These are phyloP conservation scores for Diarsia dahlii DNA, from an alignment of 2,888 invertebrate species.

Conservation along the genomic window DNA sequence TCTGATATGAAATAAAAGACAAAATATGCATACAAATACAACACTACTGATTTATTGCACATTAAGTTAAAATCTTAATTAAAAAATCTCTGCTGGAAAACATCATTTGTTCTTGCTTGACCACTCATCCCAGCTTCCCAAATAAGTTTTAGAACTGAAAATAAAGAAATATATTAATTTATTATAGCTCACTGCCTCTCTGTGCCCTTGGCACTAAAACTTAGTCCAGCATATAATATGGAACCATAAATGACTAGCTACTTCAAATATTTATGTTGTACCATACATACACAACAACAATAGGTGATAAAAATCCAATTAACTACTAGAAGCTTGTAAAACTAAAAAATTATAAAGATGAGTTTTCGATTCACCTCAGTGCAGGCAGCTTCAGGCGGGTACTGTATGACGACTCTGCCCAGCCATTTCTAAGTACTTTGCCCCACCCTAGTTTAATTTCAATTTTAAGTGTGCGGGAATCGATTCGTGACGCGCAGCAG, in stretches of 20 bases:
- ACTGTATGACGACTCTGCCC: background rate
- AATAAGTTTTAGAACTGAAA: constrained; percentile 87
- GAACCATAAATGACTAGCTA: no score
- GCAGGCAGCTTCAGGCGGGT: background rate
- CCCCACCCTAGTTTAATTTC: no score
- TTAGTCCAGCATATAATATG: background rate
- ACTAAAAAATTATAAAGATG: no score
- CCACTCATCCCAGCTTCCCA: constrained; percentile 89
- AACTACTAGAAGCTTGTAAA: no score
- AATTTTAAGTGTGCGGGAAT: background rate
- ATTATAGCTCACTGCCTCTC: background rate
- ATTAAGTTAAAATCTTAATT: constrained; percentile 26
- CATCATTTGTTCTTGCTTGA: constrained; percentile 74
- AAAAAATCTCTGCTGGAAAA: constrained; percentile 1
- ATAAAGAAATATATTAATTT: constrained; percentile 55
- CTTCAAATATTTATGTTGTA: background rate
- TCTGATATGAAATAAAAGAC: background rate
- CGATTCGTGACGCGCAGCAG: background rate
- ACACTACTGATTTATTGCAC: constrained; percentile 29
- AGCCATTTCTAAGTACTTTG: background rate
- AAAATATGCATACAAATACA: background rate
- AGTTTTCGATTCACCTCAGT: background rate
- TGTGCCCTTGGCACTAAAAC: background rate
- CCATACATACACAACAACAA: background rate
- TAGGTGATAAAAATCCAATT: background rate